Base-by-base conservation (phyloP, 2,113 vertebrate species). In the Chlorodrepanis virens region DNA sequence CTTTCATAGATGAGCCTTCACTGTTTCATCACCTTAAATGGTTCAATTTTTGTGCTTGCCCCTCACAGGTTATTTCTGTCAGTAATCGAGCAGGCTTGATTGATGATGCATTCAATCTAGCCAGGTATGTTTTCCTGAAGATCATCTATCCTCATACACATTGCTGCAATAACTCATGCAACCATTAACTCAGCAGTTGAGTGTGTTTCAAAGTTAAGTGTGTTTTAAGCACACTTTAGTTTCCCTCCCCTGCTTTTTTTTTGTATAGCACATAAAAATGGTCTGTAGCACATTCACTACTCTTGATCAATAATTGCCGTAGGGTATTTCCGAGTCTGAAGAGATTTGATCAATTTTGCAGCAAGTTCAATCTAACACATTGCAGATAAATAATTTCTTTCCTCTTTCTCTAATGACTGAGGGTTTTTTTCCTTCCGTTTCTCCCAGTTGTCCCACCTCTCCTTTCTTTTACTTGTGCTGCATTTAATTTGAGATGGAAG, bases 71-170 rank as follows among this genome's bases (percentile, higher is more conserved):
- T 92, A 98, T 99, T 96, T 99, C 99, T 22, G 98, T 99, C 85
- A 99, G 99, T 96, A 99, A 99, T 97, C 98, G 99, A 88, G 99
- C 99, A 5, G 99, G 98, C 57, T 98, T 99, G 86, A 99, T 99
- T 10, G 99, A 99, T 52, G 99, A 99, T 85, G 98, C 99, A 90
- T 99, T 99, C 98, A 99, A 99, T 97, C 97, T 99, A 86, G 99
- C 99, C 97, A 99, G 99, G 99, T 99, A 98, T 94, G 98, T 98
- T 98, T 97, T 95, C 56, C 77, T 84, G 64, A 77, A 92, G 76
- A 91, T 95, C 89, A 93, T 93, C 93, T 95, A 47, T 80, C 69
- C 92, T 97, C 95, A 97, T 94, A 52, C 28, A 78, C 39, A 24
- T 59, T n/a, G 22, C 54, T 78, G 14, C 69, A 92, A 72, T 60